phyloP scores from a whole-genome alignment of 2,888 invertebrate species.

The Leptura quadrifasciata region DNA sequence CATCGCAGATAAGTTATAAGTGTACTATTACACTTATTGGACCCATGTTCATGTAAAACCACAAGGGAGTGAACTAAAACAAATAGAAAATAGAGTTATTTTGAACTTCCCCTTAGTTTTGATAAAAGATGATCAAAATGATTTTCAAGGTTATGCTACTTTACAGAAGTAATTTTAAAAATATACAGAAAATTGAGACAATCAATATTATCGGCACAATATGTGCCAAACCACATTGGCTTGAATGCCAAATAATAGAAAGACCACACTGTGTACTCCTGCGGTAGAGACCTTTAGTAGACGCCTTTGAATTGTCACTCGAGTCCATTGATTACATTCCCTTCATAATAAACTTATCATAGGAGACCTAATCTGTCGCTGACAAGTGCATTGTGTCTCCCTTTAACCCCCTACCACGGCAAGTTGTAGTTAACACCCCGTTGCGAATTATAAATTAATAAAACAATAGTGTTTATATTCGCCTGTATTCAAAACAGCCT shows the following conservation, averaged over 20 bases:
- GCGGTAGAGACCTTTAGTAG: constrained; percentile 8
- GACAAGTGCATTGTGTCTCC: constrained; percentile 41
- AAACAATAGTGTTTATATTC: constrained; percentile 31
- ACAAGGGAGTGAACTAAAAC: too few relatives aligned
- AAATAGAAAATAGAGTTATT: too few relatives aligned
- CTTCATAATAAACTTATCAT: constrained; percentile 16
- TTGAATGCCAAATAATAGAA: neutral
- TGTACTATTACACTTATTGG: too few relatives aligned
- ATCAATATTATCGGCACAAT: neutral
- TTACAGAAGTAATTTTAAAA: too few relatives aligned
- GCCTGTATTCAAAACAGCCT: constrained; percentile 6
- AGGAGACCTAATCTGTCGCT: constrained; percentile 33
- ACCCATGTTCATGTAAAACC: too few relatives aligned
- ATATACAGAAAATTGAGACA: too few relatives aligned
- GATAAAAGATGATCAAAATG: too few relatives aligned
- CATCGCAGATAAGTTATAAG: too few relatives aligned
- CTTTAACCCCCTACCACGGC: constrained; percentile 15
- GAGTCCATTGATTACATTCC: constrained; percentile 14
- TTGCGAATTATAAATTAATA: constrained; percentile 30
- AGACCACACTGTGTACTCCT: constrained; percentile 6
- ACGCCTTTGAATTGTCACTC: constrained; percentile 19
- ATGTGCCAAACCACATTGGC: too few relatives aligned
- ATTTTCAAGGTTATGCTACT: too few relatives aligned
- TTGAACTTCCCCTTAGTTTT: too few relatives aligned
- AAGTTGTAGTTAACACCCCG: constrained; percentile 21